Conservation (phyloP, 2,888 invertebrate genomes). For the Nebria salina region DNA sequence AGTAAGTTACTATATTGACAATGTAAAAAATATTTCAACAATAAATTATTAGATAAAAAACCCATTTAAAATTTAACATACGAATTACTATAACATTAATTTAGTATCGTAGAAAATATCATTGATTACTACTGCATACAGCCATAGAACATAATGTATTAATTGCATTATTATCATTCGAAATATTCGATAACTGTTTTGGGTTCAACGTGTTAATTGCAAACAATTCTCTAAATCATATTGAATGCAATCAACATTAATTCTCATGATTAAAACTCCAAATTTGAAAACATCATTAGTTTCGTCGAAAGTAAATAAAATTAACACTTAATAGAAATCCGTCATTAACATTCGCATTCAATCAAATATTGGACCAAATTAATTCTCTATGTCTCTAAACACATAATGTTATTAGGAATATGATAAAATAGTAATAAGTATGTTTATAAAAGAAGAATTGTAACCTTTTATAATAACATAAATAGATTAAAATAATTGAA, state of each 20-base stretch:
- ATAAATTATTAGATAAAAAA: neutral
- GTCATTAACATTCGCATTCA: neutral
- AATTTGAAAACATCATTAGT: neutral
- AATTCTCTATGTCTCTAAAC: too few relatives aligned
- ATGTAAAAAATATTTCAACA: neutral
- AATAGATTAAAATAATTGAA: too few relatives aligned
- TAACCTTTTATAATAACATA: too few relatives aligned
- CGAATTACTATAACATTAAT: neutral
- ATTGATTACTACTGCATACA: neutral
- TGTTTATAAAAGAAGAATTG: too few relatives aligned
- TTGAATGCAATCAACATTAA: neutral
- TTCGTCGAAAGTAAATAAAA: neutral
- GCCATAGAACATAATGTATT: neutral
- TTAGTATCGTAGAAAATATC: neutral
- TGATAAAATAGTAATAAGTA: too few relatives aligned
- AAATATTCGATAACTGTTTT: neutral
- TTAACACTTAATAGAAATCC: neutral
- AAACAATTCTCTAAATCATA: neutral
- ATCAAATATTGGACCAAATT: neutral
- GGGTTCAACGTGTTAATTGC: neutral
- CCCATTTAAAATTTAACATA: neutral
- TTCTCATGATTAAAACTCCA: neutral
- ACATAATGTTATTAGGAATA: too few relatives aligned
- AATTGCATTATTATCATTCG: neutral
- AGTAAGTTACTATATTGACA: neutral